phyloP scores from a whole-genome alignment of 2,797 vertebrate species.

The Oreochromis grahami region DNA sequence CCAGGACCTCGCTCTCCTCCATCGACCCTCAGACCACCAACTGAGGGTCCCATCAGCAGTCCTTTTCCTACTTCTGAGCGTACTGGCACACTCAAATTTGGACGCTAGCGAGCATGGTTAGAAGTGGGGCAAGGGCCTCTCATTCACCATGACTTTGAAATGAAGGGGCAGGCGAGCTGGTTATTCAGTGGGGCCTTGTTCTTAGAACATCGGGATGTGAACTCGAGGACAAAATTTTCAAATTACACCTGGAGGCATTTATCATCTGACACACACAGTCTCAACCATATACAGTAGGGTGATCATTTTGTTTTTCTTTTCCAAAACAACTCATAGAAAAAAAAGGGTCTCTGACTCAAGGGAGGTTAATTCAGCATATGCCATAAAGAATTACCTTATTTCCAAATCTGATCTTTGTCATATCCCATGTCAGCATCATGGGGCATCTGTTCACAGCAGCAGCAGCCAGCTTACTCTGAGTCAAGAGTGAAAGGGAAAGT shows the following conservation, averaged over 20 bases:
- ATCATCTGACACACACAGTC: slow-evolving; percentile 22
- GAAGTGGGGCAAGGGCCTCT: slow-evolving; percentile 18
- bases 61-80: slow-evolving; percentile 67
- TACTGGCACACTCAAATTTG: slow-evolving; percentile 77
- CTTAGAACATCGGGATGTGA: slow-evolving; percentile 39
- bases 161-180: slow-evolving; percentile 55
- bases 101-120: slow-evolving; percentile 64
- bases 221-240: slow-evolving; percentile 17
- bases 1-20: slow-evolving; percentile 67
- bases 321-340: slow-evolving; percentile 25
- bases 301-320: slow-evolving; percentile 29
- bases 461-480: slow-evolving; percentile 33
- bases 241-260: slow-evolving; percentile 26
- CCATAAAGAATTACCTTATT: slow-evolving; percentile 34
- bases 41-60: slow-evolving; percentile 56
- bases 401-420: slow-evolving; percentile 29
- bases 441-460: slow-evolving; percentile 37
- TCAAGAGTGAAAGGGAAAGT: slow-evolving; percentile 56
- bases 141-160: slow-evolving; percentile 46
- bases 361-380: slow-evolving; percentile 21
- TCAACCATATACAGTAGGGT: slow-evolving; percentile 16
- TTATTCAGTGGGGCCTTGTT: slow-evolving; percentile 59
- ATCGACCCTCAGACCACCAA: slow-evolving; percentile 57
- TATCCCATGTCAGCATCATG: slow-evolving; percentile 14
- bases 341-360: slow-evolving; percentile 24